A percentile compares a stretch with the other conserved stretches of the same genome.
These are phyloP conservation scores for Drosophila colorata DNA, from an alignment of 2,888 invertebrate species.

Conservation along the genomic window DNA sequence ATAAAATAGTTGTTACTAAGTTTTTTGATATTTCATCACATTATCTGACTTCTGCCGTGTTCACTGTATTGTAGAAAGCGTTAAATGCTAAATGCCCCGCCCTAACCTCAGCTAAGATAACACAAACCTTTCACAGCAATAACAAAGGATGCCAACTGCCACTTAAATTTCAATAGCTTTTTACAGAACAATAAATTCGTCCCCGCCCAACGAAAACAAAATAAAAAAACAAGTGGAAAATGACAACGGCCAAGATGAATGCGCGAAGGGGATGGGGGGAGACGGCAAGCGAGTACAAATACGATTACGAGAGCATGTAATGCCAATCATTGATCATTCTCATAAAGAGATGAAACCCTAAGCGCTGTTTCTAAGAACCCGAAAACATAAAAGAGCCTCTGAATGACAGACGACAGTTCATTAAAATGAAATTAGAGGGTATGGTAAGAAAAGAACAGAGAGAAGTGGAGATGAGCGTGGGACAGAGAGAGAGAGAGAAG, in stretches of 20 bases:
- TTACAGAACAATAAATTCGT: slow-evolving; percentile 34
- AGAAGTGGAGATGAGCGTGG: not conserved
- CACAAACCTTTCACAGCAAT: slow-evolving; percentile 32
- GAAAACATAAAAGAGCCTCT: slow-evolving; percentile 28
- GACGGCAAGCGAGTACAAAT: slow-evolving; percentile 13
- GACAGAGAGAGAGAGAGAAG: not conserved
- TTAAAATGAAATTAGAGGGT: slow-evolving; percentile 63
- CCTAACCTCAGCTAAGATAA: slow-evolving; percentile 7
- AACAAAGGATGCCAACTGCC: slow-evolving; percentile 54
- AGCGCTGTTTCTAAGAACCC: slow-evolving; percentile 41
- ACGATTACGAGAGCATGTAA: slow-evolving; percentile 53
- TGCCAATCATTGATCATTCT: slow-evolving; percentile 54
- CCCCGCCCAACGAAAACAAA: slow-evolving; percentile 2
- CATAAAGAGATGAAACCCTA: slow-evolving; percentile 21
- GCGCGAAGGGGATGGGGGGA: not conserved
- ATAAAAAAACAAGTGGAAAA: slow-evolving; percentile 18
- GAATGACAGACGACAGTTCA: slow-evolving; percentile 56
- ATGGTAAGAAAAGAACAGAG: slow-evolving; percentile 4
- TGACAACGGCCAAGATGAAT: slow-evolving; percentile 11
- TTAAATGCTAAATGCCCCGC: slow-evolving; percentile 36
- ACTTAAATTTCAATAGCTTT: slow-evolving; percentile 60
- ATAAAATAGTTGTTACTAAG: too few relatives aligned
- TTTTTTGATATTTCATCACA: too few relatives aligned
- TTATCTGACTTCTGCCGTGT: not conserved
- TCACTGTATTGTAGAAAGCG: slow-evolving; percentile 51